Conservation (phyloP, 2,797 vertebrate genomes). For the Sciurus vulgaris region DNA sequence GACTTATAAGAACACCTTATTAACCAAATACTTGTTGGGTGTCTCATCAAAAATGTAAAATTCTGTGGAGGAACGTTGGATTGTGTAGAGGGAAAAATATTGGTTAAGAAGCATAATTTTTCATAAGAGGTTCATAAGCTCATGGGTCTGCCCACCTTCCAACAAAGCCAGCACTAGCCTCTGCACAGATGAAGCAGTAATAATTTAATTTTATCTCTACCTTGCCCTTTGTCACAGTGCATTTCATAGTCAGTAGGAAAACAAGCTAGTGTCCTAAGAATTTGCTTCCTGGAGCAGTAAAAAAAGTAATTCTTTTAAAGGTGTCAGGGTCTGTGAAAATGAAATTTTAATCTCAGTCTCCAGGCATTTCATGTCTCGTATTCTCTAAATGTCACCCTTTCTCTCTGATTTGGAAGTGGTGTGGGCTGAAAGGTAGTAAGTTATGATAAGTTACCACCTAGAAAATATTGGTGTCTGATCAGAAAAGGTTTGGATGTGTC, state of each 20-base stretch:
- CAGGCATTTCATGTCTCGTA: not conserved
- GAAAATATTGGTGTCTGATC: not conserved
- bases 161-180: not conserved
- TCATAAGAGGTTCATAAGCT: not conserved
- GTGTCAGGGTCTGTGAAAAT: slow-evolving; percentile 35
- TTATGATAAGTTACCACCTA: not conserved
- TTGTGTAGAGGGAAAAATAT: not conserved
- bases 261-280: not conserved
- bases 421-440: slow-evolving; percentile 49
- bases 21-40: not conserved
- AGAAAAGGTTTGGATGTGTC: not conserved
- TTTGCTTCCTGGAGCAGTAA: slow-evolving; percentile 29
- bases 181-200: not conserved
- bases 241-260: not conserved
- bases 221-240: not conserved
- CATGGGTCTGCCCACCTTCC: not conserved
- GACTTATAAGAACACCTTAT: not conserved
- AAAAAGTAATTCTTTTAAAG: slow-evolving; percentile 1
- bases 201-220: slow-evolving; percentile 31
- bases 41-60: not conserved
- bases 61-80: too few species aligned
- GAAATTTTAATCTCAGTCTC: slow-evolving; percentile 24
- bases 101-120: not conserved
- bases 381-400: not conserved
- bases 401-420: slow-evolving; percentile 50